Percentiles rank a stretch among this genome's conserved stretches.
Evolutionary conservation across 2,113 vertebrate genomes (phyloP).

Genomic region (Cinclus mexicanus): DNA sequence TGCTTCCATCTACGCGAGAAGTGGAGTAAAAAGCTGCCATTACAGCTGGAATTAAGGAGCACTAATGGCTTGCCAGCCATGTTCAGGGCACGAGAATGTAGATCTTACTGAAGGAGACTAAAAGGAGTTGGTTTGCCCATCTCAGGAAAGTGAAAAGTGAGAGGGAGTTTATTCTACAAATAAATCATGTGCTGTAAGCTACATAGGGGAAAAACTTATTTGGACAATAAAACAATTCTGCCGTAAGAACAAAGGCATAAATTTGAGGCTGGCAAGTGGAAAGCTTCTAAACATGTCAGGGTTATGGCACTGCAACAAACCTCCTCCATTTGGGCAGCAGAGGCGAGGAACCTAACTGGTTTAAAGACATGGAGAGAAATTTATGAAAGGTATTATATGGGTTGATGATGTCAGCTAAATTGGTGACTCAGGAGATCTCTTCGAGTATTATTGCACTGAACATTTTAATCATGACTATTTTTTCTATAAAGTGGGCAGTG

Average conservation of each 20-base stretch:
- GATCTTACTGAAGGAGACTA: background rate
- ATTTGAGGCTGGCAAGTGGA: background rate
- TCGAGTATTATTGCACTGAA: background rate
- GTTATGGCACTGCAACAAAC: background rate
- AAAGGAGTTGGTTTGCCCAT: background rate
- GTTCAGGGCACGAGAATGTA: background rate
- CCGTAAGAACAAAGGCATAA: background rate
- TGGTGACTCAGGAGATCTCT: background rate
- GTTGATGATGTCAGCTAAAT: background rate
- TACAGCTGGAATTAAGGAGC: constrained; percentile 9
- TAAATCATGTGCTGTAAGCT: background rate
- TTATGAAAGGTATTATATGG: background rate
- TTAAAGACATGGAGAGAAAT: background rate
- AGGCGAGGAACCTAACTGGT: background rate
- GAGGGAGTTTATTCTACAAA: background rate
- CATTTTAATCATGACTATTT: background rate
- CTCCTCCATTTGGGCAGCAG: background rate
- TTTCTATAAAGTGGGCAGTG: background rate
- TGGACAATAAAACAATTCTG: background rate
- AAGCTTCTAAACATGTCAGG: background rate
- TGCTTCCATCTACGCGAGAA: background rate
- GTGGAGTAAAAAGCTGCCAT: background rate
- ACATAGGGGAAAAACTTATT: background rate
- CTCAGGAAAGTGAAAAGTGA: background rate
- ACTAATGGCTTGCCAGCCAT: background rate